These are phyloP conservation scores for Lycopodina hypogea DNA, from an alignment of 37 sponge, comb jelly and placozoan genomes.

Conservation along the genomic window DNA sequence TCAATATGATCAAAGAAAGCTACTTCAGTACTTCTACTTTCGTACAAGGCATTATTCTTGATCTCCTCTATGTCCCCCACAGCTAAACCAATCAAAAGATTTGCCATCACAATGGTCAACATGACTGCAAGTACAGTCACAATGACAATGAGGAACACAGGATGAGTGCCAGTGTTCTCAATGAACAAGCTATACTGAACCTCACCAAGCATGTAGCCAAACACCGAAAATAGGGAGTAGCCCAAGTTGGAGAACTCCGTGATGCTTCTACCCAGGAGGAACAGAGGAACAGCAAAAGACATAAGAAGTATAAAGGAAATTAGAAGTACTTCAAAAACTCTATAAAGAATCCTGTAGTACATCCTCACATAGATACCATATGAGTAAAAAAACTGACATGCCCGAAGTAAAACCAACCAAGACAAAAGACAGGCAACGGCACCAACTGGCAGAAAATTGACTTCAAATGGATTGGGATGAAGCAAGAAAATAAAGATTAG, in stretches of 20 bases:
- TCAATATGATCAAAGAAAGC: slow-evolving; percentile 38
- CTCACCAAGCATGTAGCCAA: slow-evolving; percentile 63
- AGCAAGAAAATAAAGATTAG: slow-evolving; percentile 29
- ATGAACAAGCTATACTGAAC: slow-evolving; percentile 46
- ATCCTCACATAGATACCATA: slow-evolving; percentile 80
- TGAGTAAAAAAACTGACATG: slow-evolving; percentile 48
- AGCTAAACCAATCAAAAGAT: slow-evolving; percentile 88
- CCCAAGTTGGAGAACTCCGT: slow-evolving; percentile 28
- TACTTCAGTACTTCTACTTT: slow-evolving; percentile 30
- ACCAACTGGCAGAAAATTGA: slow-evolving; percentile 48
- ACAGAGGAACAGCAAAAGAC: slow-evolving; percentile 69
- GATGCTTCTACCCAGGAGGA: slow-evolving; percentile 44
- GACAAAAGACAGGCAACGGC: slow-evolving; percentile 66
- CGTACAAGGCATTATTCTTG: slow-evolving; percentile 59
- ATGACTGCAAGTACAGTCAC: background rate
- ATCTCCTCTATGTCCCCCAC: slow-evolving; percentile 84
- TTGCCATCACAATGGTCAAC: slow-evolving; percentile 59
- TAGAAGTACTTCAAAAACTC: slow-evolving; percentile 45
- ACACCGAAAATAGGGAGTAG: slow-evolving; percentile 51
- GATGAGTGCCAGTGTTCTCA: background rate
- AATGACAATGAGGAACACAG: slow-evolving; percentile 11
- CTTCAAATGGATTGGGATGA: slow-evolving; percentile 16
- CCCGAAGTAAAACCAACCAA: slow-evolving; percentile 64
- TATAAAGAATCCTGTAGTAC: slow-evolving; percentile 65
- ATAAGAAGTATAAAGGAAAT: slow-evolving; percentile 50